Conservation (phyloP, 1,140 invertebrate species). For the Meloidogyne exigua region DNA sequence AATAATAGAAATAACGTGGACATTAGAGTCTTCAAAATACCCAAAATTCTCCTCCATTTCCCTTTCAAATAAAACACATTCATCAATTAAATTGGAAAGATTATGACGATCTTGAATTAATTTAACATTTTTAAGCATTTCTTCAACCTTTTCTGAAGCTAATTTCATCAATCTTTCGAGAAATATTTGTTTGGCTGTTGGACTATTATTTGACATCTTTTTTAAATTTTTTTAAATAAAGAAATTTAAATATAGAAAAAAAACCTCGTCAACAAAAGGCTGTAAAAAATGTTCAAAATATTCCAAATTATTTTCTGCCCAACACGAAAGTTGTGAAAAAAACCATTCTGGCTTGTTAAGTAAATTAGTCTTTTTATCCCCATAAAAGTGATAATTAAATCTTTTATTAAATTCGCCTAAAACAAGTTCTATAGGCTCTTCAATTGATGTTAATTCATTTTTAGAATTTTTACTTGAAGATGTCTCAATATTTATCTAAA, state of each 20-base stretch:
- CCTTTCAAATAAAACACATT: conserved; percentile 44
- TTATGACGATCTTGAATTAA: conserved; percentile 35
- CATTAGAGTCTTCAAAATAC: conserved; percentile 13
- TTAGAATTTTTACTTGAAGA: background rate
- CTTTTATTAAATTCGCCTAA: conserved; percentile 36
- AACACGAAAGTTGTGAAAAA: conserved; percentile 43
- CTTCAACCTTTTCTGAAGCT: conserved; percentile 30
- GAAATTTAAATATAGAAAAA: conserved; percentile 6
- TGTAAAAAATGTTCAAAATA: conserved; percentile 45
- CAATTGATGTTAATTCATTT: background rate
- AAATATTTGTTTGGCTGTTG: conserved; percentile 32
- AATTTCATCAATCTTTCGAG: conserved; percentile 32
- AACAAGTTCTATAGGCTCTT: conserved; percentile 15
- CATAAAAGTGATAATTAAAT: conserved; percentile 48
- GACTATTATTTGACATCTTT: background rate
- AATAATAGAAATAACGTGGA: conserved; percentile 40
- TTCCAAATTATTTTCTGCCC: conserved; percentile 42
- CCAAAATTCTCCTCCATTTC: conserved; percentile 36
- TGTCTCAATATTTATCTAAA: conserved; percentile 12
- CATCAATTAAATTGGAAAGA: conserved; percentile 48
- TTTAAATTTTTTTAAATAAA: background rate
- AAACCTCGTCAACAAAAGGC: conserved; percentile 37
- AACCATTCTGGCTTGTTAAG: conserved; percentile 49
- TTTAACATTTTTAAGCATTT: conserved; percentile 15
- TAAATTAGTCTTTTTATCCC: conserved; percentile 41